These are phyloP conservation scores for Ceyx melanurus DNA, from an alignment of 2,113 vertebrate genomes.

Conservation along the genomic window DNA sequence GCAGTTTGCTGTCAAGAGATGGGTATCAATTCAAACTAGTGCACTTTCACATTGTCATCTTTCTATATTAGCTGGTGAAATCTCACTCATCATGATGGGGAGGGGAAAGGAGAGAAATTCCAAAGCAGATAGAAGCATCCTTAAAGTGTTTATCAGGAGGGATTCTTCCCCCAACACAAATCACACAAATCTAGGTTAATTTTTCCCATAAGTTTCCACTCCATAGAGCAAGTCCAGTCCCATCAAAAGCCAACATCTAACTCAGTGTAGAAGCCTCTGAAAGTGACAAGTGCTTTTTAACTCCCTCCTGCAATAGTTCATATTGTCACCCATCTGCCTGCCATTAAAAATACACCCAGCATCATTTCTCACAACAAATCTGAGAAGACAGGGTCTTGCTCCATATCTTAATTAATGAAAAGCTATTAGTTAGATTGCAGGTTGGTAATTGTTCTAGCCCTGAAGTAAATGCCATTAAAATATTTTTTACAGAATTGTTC, in stretches of 20 bases:
- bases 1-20: not conserved
- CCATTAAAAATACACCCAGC: not conserved
- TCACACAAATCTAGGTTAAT: not conserved
- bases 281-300: not conserved
- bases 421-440: conserved; percentile 45
- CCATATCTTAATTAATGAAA: conserved; percentile 54
- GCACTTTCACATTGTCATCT: not conserved
- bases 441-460: conserved; percentile 38
- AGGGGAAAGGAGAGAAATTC: not conserved
- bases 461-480: conserved; percentile 45
- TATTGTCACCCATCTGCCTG: not conserved
- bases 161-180: not conserved
- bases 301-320: not conserved
- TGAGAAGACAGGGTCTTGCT: not conserved
- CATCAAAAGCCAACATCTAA: not conserved
- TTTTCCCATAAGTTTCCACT: not conserved
- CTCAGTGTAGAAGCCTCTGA: not conserved
- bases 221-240: not conserved
- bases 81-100: not conserved
- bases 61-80: not conserved
- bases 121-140: not conserved
- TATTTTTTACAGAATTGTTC: conserved; percentile 42
- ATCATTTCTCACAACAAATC: not conserved
- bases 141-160: not conserved
- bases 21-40: not conserved